Base-by-base conservation (phyloP, 2,888 invertebrate species). In the Theodoxus fluviatilis region DNA sequence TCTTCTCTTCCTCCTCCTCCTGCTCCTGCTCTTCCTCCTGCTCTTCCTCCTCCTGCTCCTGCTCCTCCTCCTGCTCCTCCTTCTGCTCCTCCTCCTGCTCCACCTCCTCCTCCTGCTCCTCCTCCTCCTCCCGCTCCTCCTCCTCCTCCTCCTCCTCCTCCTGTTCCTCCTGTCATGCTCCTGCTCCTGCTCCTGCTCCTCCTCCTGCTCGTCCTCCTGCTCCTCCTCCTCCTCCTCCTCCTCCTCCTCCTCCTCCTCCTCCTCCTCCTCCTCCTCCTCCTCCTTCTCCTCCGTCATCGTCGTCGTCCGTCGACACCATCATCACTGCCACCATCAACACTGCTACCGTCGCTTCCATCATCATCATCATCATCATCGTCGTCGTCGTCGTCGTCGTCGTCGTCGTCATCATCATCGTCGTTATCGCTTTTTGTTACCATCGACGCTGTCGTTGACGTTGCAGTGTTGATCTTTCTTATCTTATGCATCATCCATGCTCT, bases 151-250 rank as follows among this genome's bases (percentile, higher is more conserved):
- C 22, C 64, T 35, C 35, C 22, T n/a, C 63, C 22, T 37, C 37
- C 38, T 63, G 7, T 63, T 37, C 35, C 38, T 37, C 63, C 38
- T 35, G 7, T 64, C 64, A 2, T 37, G 28, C 40, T 15, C 64
- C 22, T 40, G 28, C 40, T n/a, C 9, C 22, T 28, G n/a, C 9
- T 43, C n/a, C n/a, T n/a, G n/a, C 6, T 22, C n/a, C 40, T 40
- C 40, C 15, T 25, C 38, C 4, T 59, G 15, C 22, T 59, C 15
- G 15, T 59, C 28, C 28, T 28, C 18, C 18, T 28, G 15, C 28
- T 33, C 63, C 35, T n/a, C n/a, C n/a, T 31, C 63, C 37, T 33
- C 35, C 33, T 63, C 63, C 35, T 33, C n/a, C 35, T 35, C 63
- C 35, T 22, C 63, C n/a, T 33, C 63, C 35, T 37, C 35, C 35